Base-by-base conservation (phyloP, 2,113 vertebrate genomes). In the Myiagra hebetior region DNA sequence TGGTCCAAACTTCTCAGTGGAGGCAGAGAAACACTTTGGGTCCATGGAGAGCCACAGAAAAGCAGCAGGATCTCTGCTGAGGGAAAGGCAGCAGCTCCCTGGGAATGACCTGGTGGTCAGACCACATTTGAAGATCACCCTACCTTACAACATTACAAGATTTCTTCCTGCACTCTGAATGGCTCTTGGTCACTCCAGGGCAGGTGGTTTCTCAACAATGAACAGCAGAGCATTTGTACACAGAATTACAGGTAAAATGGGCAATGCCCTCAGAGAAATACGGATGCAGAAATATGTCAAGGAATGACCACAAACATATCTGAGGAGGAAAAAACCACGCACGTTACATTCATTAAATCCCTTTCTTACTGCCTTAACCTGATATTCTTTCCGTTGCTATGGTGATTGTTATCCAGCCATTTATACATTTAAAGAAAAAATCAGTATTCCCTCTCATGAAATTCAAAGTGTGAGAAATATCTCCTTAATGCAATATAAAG, bases 341-440 rank as follows among this genome's bases (percentile, higher is more conserved):
- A 37, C 5, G 0, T 76, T 87, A 87, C 65, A 56, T 63, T 91
- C 62, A 75, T 95, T 92, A 96, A 85, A 89, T 89, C 57, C 28
- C 64, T 70, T 93, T 68, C 72, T 88, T 70, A 60, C 55, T 75
- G 87, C 85, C 86, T 87, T 88, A 87, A 90, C 85, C 72, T 55
- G 50, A 74, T 93, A 86, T 67, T 79, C 85, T 64, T 95, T 49
- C 55, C 0, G 93, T 97, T 96, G 90, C 95, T 84, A 96, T 94
- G 90, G 96, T 88, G 90, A 97, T 86, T 88, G 79, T 76, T 96
- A 93, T 84, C 64, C 47, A 93, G 72, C 52, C 82, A 80, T 88
- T 96, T 96, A 95, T 78, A 93, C 44, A 62, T 86, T 94, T 88
- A 96, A 93, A 87, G 63, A 86, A 92, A 94, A 96, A 83, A 69